These are phyloP conservation scores for Aleiodes testaceus DNA, from an alignment of 2,888 invertebrate genomes.

Conservation along the genomic window DNA sequence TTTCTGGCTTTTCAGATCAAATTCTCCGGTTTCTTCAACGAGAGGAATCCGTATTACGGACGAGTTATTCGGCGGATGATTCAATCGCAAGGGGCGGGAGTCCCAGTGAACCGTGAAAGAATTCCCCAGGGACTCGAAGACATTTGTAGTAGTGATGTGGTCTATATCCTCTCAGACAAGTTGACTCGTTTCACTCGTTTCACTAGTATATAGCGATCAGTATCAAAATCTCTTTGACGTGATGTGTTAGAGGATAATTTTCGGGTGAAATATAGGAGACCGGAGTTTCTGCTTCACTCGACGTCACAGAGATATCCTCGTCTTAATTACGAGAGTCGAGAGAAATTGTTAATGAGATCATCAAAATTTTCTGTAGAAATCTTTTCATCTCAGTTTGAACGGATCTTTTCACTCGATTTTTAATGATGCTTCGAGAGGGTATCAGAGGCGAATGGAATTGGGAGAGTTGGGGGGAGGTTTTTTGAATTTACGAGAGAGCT, in stretches of 20 bases:
- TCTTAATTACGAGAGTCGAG: neutral
- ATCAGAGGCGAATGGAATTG: no score
- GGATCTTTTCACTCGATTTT: no score
- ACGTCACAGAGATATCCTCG: neutral
- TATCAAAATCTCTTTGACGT: neutral
- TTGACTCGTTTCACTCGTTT: no score
- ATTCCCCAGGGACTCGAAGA: neutral
- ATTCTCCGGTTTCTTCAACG: constrained; percentile 14
- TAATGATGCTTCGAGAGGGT: no score
- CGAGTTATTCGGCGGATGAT: constrained; percentile 42
- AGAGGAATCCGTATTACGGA: constrained; percentile 41
- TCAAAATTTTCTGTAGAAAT: neutral
- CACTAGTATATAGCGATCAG: neutral
- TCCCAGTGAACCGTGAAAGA: neutral
- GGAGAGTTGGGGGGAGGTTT: no score
- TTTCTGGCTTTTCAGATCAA: constrained; percentile 3
- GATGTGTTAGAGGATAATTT: neutral
- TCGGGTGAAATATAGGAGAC: neutral
- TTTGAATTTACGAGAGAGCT: no score
- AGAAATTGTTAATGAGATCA: neutral
- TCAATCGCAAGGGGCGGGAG: constrained; percentile 9
- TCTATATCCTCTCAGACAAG: no score
- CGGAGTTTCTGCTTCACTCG: neutral
- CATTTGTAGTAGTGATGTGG: no score
- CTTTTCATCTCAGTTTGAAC: neutral